Percentiles rank a stretch among this genome's conserved stretches.
Evolutionary conservation across 2,113 vertebrate species (phyloP).

Genomic region (Entomyzon cyanotis): DNA sequence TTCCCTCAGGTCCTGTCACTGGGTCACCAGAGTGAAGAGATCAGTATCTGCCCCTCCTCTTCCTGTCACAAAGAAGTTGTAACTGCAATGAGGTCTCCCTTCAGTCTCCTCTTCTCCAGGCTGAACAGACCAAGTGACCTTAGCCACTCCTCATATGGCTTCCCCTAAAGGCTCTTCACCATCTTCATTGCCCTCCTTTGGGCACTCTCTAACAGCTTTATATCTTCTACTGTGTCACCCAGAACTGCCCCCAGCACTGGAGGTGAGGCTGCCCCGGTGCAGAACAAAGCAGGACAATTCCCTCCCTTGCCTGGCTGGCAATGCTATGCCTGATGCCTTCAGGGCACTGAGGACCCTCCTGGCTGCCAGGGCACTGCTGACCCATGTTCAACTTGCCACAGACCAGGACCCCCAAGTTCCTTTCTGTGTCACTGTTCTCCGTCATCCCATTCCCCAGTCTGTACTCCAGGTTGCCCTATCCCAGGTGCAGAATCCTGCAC

Average conservation of each 20-base stretch:
- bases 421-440: neutral
- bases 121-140: neutral
- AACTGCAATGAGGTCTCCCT: neutral
- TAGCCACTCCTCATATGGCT: fast-evolving
- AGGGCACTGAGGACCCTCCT: fast-evolving
- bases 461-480: neutral
- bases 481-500: neutral
- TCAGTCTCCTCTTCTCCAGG: neutral
- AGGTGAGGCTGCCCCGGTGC: neutral
- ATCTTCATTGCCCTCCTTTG: fast-evolving
- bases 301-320: fast-evolving
- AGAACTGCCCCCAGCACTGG: fast-evolving
- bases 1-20: neutral
- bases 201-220: fast-evolving
- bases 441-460: neutral
- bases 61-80: too few relatives aligned
- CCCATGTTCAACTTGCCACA: fast-evolving
- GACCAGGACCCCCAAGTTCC: fast-evolving
- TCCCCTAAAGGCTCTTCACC: too few relatives aligned
- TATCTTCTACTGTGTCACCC: neutral
- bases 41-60: neutral
- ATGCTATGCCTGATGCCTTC: neutral
- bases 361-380: neutral
- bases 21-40: neutral
- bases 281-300: neutral